Base-by-base conservation (phyloP, 2,888 invertebrate species). In the Euzophera pinguis region DNA sequence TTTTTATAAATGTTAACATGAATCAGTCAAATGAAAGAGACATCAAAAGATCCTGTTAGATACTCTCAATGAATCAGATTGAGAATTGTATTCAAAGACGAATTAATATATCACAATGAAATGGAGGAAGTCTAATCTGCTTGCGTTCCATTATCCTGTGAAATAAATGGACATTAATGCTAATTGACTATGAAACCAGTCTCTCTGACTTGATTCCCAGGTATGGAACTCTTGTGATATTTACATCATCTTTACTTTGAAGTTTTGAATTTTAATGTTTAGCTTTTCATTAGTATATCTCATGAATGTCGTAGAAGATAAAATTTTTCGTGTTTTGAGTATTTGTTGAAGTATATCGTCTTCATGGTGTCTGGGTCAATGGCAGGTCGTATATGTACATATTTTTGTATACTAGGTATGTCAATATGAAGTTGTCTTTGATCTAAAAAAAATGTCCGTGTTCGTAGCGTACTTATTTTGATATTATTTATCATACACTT, bases 61-160 rank as follows among this genome's bases (percentile, higher is more conserved):
- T 29, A 32, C 45, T 45, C 32, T 45, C 45, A 45, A 45, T 32
- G 32, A 45, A 45, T 45, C 45, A 14, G 45, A 32, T 45, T 27
- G 32, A 32, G 29, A 32, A n/a, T 43, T 10, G 27, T 45, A 45
- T 45, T 45, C 43, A 45, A 45, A 45, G 43, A 9, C 17, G 41
- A 10, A 22, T 22, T 2, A 22, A 22, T 22, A 22, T n/a, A 17
- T n/a, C 29, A 45, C 32, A 45, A 45, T 45, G 32, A 32, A 42
- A 14, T 13, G 32, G 14, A 32, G 43, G 32, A 45, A 34, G 32
- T 32, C 29, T 45, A 16, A 45, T 45, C 45, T 32, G 0, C 45
- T 45, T 45, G 45, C 34, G 10, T 45, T 32, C 45, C 14, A 45
- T 45, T 45, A 10, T 14, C 29, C 14, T 13, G 14, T 45, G 32